Evolutionary conservation across 2,888 invertebrate genomes (phyloP), one percentile per base, ranked within the genome.

Genomic region (Ichneumon xanthorius): DNA sequence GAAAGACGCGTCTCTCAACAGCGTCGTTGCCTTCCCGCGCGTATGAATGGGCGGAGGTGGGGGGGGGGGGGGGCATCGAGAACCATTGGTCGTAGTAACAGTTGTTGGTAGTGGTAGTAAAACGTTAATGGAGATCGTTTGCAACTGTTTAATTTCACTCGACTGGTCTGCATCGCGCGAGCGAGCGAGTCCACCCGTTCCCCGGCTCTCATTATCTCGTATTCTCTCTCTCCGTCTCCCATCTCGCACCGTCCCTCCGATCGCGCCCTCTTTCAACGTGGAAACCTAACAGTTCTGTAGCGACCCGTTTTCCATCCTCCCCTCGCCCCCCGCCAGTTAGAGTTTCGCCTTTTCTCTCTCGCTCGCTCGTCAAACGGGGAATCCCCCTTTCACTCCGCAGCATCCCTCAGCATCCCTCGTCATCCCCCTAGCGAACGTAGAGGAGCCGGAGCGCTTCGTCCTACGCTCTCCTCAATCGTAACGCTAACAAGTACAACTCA

Each of bases 401-500:
- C 82, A 72, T 80, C 77, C 67, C 77, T 87, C 87, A 48, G 68
- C 78, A 37, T 85, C 71, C 58, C 67, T 81, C 77, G 73, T 50
- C 68, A 61, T 53, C 19, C 55, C 48, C 67, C 72, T 33, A 63
- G 61, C 26, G 16, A 26, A 22, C 11, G 26, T 19, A 40, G 45
- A 58, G 71, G 26, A 19, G 55, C 68, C 73, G 30, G 30, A 67
- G 45, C 71, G 61, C 76, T 67, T 53, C 53, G 79, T 55, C 67
- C 63, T 61, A 61, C 78, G 58, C 67, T 77, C 75, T 82, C 78
- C 81, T 80, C 86, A 84, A 86, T 87, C 82, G 86, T 72, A 87
- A 87, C 87, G 87, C 86, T 87, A 88, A 89, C 88, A 87, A 89
- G 88, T 88, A 87, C 88, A 88, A 88, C 89, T 89, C 88, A 88